These are phyloP conservation scores for Myodes glareolus DNA, from an alignment of 2,113 vertebrate genomes.

Conservation along the genomic window DNA sequence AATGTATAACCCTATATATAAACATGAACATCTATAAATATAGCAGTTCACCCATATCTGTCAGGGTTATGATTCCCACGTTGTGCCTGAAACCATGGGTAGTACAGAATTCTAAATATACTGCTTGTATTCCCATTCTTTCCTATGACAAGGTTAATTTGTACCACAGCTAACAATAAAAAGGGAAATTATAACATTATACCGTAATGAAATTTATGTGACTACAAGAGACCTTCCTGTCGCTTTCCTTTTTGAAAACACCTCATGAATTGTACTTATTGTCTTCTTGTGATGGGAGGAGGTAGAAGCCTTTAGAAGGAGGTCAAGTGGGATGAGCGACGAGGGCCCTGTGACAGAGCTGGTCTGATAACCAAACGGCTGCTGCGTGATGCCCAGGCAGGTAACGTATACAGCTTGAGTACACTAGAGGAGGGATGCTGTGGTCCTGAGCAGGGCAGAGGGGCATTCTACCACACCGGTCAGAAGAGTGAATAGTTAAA, in stretches of 20 bases:
- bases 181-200: not conserved
- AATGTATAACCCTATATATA: not conserved
- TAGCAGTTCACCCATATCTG: not conserved
- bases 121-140: not conserved
- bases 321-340: not conserved
- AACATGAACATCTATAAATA: not conserved
- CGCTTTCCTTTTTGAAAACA: not conserved
- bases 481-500: not conserved
- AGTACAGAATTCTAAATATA: not conserved
- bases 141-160: not conserved
- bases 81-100: not conserved
- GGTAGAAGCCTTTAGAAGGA: not conserved
- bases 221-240: not conserved
- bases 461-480: not conserved
- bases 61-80: not conserved
- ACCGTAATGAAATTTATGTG: not conserved
- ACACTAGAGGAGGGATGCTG: not conserved
- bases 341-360: not conserved
- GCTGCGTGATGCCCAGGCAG: too few species aligned
- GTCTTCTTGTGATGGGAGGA: not conserved
- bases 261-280: not conserved
- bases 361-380: not conserved
- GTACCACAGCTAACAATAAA: not conserved
- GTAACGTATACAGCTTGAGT: too few species aligned
- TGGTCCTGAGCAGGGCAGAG: not conserved